phyloP scores from a whole-genome alignment of 2,113 vertebrate genomes.

The Eubucco bourcierii region DNA sequence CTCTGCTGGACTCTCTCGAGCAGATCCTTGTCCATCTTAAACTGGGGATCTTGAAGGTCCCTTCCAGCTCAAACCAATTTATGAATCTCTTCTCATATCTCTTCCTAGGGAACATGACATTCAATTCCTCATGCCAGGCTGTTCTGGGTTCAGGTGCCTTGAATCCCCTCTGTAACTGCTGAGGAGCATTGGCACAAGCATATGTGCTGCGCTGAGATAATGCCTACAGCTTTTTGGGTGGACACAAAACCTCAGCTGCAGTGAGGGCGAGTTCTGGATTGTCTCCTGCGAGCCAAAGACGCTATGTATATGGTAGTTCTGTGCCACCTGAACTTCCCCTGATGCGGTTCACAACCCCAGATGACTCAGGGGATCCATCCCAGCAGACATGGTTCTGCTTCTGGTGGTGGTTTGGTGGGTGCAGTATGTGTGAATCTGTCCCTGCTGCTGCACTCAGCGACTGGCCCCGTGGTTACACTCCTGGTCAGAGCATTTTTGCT shows the following conservation, averaged over 20 bases:
- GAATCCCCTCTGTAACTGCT: neutral
- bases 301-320: neutral
- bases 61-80: too few relatives aligned
- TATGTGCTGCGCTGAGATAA: neutral
- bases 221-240: rapidly evolving
- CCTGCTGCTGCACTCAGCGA: neutral
- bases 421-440: neutral
- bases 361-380: neutral
- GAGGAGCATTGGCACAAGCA: neutral
- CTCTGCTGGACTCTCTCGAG: too few relatives aligned
- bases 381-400: neutral
- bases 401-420: neutral
- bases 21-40: too few relatives aligned
- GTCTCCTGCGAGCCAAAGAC: neutral
- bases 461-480: neutral
- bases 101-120: neutral
- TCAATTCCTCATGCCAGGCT: neutral
- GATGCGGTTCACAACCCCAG: neutral
- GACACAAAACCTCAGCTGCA: neutral
- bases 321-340: neutral
- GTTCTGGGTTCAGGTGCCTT: neutral
- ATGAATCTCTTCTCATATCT: neutral
- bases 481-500: neutral
- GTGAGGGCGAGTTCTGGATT: neutral
- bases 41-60: too few relatives aligned